Conservation (phyloP, 2,113 vertebrate genomes). For the Python bivittatus region DNA sequence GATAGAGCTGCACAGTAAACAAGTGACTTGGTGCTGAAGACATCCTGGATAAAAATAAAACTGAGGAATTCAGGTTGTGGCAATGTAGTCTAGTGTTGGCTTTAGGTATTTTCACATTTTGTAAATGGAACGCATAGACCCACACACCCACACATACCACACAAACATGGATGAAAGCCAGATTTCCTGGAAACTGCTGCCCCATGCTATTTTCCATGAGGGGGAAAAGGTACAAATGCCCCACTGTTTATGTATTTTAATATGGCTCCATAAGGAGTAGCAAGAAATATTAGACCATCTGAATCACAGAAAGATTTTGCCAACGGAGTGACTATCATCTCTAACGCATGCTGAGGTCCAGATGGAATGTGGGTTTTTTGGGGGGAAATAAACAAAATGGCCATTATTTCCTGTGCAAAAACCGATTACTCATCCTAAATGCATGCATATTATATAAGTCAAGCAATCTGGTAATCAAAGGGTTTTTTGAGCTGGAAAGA, state of each 20-base stretch:
- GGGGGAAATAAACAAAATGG: slow-evolving; percentile 37
- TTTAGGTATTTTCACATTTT: not conserved
- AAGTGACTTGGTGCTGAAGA: not conserved
- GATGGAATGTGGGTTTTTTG: slow-evolving; percentile 8
- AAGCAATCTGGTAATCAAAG: slow-evolving; percentile 53
- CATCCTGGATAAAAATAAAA: slow-evolving; percentile 7
- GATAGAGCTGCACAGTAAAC: not conserved
- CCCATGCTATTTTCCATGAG: not conserved
- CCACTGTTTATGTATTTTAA: not conserved
- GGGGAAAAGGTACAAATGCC: not conserved
- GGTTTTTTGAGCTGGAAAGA: slow-evolving; percentile 48
- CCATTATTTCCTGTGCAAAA: slow-evolving; percentile 39
- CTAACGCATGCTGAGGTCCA: slow-evolving; percentile 20
- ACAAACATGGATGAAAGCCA: not conserved
- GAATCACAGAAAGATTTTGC: not conserved
- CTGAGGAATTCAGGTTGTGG: slow-evolving; percentile 9
- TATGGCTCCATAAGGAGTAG: not conserved
- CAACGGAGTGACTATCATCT: slow-evolving; percentile 20
- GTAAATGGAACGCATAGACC: not conserved
- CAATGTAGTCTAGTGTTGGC: not conserved
- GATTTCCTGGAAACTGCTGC: not conserved
- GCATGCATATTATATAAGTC: slow-evolving; percentile 41
- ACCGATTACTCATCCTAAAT: slow-evolving; percentile 40
- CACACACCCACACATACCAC: too few relatives aligned
- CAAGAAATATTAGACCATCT: not conserved